phyloP scores from a whole-genome alignment of 2,113 vertebrate genomes.

The Zosterops japonicus region DNA sequence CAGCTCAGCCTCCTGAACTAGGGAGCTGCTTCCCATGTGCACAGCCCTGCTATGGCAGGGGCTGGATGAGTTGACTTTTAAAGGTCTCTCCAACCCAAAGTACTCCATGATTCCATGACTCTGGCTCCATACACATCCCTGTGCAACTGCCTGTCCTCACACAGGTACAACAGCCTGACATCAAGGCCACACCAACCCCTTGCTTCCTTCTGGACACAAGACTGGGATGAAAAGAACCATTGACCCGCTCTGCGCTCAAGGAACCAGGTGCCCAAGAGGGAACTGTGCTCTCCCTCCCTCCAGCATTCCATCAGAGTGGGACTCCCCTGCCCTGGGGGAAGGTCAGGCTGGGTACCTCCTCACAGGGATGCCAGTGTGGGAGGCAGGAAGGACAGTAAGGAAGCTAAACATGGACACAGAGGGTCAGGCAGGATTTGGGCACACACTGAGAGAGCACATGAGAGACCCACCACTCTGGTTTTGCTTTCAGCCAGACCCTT shows the following conservation, averaged over 20 bases:
- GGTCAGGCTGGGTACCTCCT: background rate
- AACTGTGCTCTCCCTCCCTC: background rate
- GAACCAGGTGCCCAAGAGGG: background rate
- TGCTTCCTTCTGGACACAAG: background rate
- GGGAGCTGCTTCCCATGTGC: background rate
- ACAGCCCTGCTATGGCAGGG: background rate
- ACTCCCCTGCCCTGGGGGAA: background rate
- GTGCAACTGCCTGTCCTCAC: background rate
- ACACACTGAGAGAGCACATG: accelerated
- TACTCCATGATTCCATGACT: background rate
- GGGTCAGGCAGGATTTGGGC: accelerated
- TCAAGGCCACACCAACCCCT: background rate
- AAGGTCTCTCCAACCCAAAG: background rate
- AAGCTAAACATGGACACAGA: accelerated
- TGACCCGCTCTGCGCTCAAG: accelerated
- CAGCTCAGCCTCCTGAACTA: background rate
- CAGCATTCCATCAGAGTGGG: background rate
- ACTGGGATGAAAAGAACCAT: too few species aligned
- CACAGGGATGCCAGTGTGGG: accelerated
- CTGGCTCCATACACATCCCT: accelerated
- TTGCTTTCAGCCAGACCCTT: background rate
- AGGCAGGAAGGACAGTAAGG: background rate
- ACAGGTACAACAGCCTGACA: background rate
- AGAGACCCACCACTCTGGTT: background rate
- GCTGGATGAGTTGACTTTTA: background rate